phyloP scores from a whole-genome alignment of 1,140 invertebrate species.

The Hyles euphorbiae region DNA sequence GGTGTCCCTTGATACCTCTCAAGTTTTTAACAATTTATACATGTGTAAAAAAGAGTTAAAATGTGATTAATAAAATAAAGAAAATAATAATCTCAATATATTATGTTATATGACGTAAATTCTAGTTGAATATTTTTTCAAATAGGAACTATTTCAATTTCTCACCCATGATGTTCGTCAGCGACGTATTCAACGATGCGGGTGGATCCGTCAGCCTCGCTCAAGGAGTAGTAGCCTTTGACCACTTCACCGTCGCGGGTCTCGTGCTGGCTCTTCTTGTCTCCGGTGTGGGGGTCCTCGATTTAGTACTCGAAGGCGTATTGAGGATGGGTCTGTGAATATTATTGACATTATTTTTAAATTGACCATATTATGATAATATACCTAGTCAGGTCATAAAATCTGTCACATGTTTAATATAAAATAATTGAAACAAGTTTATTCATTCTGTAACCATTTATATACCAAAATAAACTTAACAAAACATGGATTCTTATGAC shows the following conservation, averaged over 20 bases:
- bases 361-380: no score
- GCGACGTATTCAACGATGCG: conserved; percentile 60
- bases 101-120: neutral
- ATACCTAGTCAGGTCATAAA: no score
- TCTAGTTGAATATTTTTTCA: no score
- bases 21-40: no score
- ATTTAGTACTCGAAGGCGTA: conserved; percentile 70
- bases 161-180: conserved; percentile 61
- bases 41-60: no score
- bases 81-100: neutral
- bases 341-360: neutral
- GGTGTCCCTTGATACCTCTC: no score
- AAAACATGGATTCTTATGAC: no score
- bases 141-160: neutral
- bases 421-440: no score
- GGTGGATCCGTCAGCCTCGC: conserved; percentile 64
- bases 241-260: conserved; percentile 57
- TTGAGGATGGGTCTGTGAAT: conserved; percentile 37
- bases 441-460: no score
- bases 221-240: conserved; percentile 68
- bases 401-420: no score
- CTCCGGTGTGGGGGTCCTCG: conserved; percentile 46
- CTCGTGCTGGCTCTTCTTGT: conserved; percentile 56
- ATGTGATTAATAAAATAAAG: no score
- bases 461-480: no score